These are phyloP conservation scores for Hippocampus mohnikei DNA, from an alignment of 2,113 vertebrate genomes.

Conservation along the genomic window DNA sequence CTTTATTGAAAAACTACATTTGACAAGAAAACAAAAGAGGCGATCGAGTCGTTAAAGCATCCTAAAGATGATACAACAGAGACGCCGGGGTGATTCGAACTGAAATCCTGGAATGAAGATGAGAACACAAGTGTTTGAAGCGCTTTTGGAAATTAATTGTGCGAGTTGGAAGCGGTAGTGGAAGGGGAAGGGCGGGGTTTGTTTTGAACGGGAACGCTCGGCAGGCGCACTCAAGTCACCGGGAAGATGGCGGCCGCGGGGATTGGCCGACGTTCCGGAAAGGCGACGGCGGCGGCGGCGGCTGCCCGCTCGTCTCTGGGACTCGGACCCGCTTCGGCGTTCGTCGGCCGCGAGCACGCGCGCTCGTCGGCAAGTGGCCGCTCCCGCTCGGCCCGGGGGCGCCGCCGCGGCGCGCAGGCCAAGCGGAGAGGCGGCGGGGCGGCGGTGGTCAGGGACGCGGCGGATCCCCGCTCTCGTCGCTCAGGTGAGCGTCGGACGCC, in stretches of 20 bases:
- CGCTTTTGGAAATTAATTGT: no score
- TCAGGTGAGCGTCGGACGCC: background rate
- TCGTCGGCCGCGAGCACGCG: constrained; percentile 65
- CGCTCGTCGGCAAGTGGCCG: constrained; percentile 24
- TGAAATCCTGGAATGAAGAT: background rate
- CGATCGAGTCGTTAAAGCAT: background rate
- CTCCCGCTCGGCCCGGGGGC: constrained; percentile 30
- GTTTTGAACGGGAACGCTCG: constrained; percentile 43
- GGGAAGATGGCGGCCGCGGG: constrained; percentile 74
- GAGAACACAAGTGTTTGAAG: no score
- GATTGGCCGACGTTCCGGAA: constrained; percentile 57
- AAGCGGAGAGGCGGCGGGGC: constrained; percentile 55
- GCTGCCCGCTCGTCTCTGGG: constrained; percentile 5
- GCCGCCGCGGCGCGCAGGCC: constrained; percentile 63
- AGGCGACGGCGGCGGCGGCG: constrained; percentile 25
- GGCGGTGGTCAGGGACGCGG: constrained; percentile 52
- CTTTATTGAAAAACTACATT: background rate
- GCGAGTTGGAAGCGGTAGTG: background rate
- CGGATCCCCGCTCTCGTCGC: constrained; percentile 12
- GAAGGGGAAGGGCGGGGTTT: constrained; percentile 66
- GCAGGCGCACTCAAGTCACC: constrained; percentile 14
- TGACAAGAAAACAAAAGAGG: background rate
- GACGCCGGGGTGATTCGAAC: background rate
- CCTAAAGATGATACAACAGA: background rate
- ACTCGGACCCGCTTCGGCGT: constrained; percentile 28